Conservation (phyloP, 2,888 invertebrate species). For the Aphodius granarius region DNA sequence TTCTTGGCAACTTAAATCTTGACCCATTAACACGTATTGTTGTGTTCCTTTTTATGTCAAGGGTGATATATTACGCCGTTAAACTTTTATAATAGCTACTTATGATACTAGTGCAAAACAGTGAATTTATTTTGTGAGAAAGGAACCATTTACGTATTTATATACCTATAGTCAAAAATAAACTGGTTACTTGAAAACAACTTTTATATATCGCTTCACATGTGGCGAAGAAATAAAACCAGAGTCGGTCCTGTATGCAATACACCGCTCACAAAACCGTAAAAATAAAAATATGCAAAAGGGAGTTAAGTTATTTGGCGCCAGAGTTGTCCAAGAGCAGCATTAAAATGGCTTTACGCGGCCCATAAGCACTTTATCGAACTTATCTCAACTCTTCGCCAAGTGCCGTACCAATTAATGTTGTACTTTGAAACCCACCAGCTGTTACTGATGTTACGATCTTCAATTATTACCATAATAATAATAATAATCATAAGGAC, state of each 20-base stretch:
- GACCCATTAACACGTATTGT: not conserved
- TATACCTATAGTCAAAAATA: too few relatives aligned
- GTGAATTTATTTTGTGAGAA: too few relatives aligned
- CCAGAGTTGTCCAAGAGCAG: not conserved
- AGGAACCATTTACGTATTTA: too few relatives aligned
- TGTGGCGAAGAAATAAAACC: not conserved
- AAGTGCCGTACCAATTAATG: not conserved
- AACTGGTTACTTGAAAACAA: too few relatives aligned
- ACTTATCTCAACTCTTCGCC: not conserved
- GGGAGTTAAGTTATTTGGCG: not conserved
- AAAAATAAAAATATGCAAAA: not conserved
- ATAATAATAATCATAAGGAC: not conserved
- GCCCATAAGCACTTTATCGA: not conserved
- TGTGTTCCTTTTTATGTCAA: not conserved
- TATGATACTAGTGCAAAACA: too few relatives aligned
- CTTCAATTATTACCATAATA: too few relatives aligned
- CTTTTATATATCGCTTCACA: too few relatives aligned
- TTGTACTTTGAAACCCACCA: not conserved
- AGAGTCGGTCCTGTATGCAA: not conserved
- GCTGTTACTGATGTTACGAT: not conserved
- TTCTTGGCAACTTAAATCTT: not conserved
- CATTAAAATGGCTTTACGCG: not conserved
- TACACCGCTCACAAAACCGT: not conserved
- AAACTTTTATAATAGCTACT: not conserved
- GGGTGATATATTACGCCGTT: not conserved